Evolutionary conservation across 2,797 vertebrate genomes (phyloP), one percentile per base, ranked within the genome.

Genomic region (Malacoctenus gilli): DNA sequence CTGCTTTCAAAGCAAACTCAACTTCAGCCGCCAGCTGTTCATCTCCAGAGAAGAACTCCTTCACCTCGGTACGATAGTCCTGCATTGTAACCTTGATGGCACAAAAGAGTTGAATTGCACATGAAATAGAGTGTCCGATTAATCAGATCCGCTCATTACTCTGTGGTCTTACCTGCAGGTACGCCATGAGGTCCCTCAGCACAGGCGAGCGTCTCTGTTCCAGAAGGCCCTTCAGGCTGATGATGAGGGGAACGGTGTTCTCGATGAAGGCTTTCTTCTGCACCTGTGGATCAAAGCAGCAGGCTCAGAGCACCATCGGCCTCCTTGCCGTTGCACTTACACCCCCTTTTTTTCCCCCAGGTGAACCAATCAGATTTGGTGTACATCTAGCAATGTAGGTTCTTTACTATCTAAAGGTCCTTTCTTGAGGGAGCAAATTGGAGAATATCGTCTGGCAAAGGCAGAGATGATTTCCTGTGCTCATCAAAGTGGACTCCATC

Each of bases 191-290:
- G 44, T 97, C 93, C 82, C 86, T 86, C 19, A 98, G 82, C 22
- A 93, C 94, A 9, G 95, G 92, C 7, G 92, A 93, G 52, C 87
- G 93, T 15, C 90, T 93, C 69, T 94, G 91, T 83, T 98, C 95
- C 79, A 99, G 87, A 65, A 93, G 51, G 28, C 68, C 88, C 88
- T 99, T 99, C 66, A 99, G 83, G 2, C 92, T 90, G 19, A 92
- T 93, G 83, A 98, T 93, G 28, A 95, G 85, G 14, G 97, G 97
- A 76, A 98, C 94, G 3, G 95, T 87, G 62, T 97, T 95, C 77
- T 97, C 95, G 9, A 95, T 82, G 38, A 97, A 96, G 75, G 93
- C 93, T 84, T 92, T 97, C 88, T 98, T 99, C 78, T 96, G 95
- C 59, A 98, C 94, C 97, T 99, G 85, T 37, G 21, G 37, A 60